These are phyloP conservation scores for Mycetomoellerius zeteki DNA, from an alignment of 1,140 invertebrate species.

Conservation along the genomic window DNA sequence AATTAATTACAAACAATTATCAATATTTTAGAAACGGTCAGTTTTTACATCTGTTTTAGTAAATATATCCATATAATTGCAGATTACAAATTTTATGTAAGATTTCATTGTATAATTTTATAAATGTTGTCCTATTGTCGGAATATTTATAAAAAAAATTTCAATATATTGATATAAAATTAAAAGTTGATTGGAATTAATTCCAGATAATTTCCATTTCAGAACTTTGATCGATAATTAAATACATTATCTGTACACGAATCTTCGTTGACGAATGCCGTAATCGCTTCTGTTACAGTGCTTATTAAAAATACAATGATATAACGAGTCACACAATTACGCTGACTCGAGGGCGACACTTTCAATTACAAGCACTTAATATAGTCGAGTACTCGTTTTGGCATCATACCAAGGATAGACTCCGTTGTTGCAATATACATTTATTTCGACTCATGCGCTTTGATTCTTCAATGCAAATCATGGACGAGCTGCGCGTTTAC, in stretches of 20 bases:
- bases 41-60: too few species aligned
- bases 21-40: too few species aligned
- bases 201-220: not conserved
- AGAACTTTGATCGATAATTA: not conserved
- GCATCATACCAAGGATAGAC: conserved; percentile 43
- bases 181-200: not conserved
- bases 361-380: conserved; percentile 28
- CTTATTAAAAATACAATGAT: conserved; percentile 37
- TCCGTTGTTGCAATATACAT: conserved; percentile 36
- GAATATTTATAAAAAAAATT: too few species aligned
- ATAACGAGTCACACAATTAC: conserved; percentile 9
- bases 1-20: too few species aligned
- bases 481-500: not conserved
- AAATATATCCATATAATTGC: too few species aligned
- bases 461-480: conserved; percentile 1
- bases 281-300: conserved; percentile 25
- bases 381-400: conserved; percentile 16
- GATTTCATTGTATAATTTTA: too few species aligned
- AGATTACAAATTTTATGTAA: too few species aligned
- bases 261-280: not conserved
- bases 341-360: not conserved
- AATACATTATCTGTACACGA: not conserved
- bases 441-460: conserved; percentile 52
- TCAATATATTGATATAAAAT: not conserved
- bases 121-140: too few species aligned